These are phyloP conservation scores for Ginglymostoma cirratum DNA, from an alignment of 2,113 vertebrate species.

Conservation along the genomic window DNA sequence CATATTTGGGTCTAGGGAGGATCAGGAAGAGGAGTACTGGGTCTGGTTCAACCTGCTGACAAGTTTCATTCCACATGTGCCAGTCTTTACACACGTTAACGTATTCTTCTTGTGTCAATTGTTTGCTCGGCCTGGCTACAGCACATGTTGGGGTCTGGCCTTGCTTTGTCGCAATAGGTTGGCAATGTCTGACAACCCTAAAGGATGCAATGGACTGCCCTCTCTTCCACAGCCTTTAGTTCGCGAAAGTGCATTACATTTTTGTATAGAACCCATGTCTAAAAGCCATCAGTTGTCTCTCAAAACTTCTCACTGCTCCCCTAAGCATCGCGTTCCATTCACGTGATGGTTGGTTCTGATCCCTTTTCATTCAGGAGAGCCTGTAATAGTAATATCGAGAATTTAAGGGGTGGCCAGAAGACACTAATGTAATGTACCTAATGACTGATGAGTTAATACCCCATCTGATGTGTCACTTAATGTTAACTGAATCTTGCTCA, in stretches of 20 bases:
- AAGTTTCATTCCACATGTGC: not conserved
- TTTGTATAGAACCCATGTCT: not conserved
- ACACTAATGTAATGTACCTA: not conserved
- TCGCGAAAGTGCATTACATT: conserved; percentile 6
- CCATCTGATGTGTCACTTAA: not conserved
- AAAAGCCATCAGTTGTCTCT: not conserved
- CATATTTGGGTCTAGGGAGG: not conserved
- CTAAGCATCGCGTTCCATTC: not conserved
- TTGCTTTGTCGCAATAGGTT: not conserved
- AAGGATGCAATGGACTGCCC: not conserved
- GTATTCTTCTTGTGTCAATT: not conserved
- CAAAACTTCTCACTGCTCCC: not conserved
- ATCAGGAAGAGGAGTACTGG: not conserved
- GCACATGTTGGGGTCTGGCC: not conserved
- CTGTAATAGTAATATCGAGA: conserved; percentile 11
- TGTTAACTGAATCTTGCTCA: no score
- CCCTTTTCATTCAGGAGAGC: conserved; percentile 9
- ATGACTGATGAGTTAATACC: not conserved
- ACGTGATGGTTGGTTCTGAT: not conserved
- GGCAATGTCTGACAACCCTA: not conserved
- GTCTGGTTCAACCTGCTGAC: not conserved
- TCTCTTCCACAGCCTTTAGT: not conserved
- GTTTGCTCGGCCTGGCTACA: not conserved
- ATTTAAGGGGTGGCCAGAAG: not conserved
- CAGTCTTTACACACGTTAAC: not conserved